Percentiles rank a stretch among this genome's conserved stretches.
Evolutionary conservation across 30 jellyfish, hydroid and myxozoan species (phyloP).

Genomic region (Turritopsis rubra): DNA sequence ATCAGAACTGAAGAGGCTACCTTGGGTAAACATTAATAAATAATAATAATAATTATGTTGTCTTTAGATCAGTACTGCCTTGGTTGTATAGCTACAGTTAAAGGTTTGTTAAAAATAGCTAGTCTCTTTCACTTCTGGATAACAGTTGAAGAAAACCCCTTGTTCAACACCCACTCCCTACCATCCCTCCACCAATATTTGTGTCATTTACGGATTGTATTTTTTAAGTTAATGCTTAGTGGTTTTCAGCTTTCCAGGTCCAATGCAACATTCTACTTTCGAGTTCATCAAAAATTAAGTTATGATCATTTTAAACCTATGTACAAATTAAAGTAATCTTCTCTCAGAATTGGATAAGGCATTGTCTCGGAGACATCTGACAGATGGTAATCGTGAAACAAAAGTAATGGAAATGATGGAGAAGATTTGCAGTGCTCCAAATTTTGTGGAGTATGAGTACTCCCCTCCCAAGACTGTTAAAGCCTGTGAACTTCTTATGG

Average conservation of each 20-base stretch:
- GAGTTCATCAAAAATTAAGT: neutral
- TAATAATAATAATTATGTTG: neutral
- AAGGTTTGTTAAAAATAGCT: constrained; percentile 43
- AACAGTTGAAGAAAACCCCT: no score
- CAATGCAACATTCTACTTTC: no score
- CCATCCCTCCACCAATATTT: no score
- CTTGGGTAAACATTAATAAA: no score
- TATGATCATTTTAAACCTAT: neutral
- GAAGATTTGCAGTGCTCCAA: constrained; percentile 55
- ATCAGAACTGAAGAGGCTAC: no score
- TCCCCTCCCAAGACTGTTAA: constrained; percentile 93
- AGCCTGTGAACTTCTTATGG: constrained; percentile 77
- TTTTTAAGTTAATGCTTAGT: neutral
- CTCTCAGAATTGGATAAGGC: constrained; percentile 49
- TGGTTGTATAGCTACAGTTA: constrained; percentile 80
- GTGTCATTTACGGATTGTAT: no score
- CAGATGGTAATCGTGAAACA: constrained; percentile 45
- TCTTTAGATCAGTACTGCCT: constrained; percentile 66
- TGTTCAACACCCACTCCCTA: no score
- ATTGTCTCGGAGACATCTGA: constrained; percentile 17
- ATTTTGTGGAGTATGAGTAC: constrained; percentile 64
- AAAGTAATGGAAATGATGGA: constrained; percentile 66
- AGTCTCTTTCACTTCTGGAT: no score
- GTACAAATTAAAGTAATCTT: neutral
- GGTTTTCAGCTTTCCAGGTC: no score